These are phyloP conservation scores for Bradypodion ventrale DNA, from an alignment of 2,797 vertebrate genomes.

Conservation along the genomic window DNA sequence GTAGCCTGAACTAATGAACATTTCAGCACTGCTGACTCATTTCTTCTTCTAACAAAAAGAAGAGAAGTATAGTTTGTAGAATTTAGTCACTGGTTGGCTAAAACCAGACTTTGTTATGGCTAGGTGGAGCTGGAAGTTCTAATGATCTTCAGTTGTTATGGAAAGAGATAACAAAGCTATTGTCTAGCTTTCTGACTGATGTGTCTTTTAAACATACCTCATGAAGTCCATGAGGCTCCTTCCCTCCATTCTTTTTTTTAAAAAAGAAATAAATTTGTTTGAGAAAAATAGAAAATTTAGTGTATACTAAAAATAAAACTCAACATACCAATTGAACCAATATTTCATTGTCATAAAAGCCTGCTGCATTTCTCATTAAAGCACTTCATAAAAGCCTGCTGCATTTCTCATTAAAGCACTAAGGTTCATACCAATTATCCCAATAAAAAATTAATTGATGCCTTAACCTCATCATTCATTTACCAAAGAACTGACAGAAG, in stretches of 20 bases:
- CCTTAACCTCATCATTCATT: neutral
- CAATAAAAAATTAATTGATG: neutral
- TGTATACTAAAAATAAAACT: constrained; percentile 34
- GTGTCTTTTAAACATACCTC: neutral
- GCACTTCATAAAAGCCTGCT: constrained; percentile 38
- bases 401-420: constrained; percentile 35
- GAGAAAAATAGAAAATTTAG: constrained; percentile 58
- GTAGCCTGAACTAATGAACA: too few species aligned
- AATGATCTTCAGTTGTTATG: neutral
- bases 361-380: constrained; percentile 37
- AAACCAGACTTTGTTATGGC: neutral
- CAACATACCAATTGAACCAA: constrained; percentile 66
- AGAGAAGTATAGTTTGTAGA: neutral
- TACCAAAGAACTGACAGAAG: neutral
- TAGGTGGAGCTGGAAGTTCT: neutral
- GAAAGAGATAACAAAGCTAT: neutral
- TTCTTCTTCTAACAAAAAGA: neutral
- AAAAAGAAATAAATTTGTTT: constrained; percentile 53
- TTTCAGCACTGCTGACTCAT: neutral
- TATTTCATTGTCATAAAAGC: constrained; percentile 48
- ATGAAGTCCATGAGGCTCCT: too few species aligned
- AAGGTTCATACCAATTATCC: constrained; percentile 31
- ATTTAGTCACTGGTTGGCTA: neutral
- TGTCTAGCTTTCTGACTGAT: neutral
- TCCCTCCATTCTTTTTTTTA: too few species aligned